Percentiles rank a stretch among this genome's conserved stretches.
Evolutionary conservation across 2,888 invertebrate species (phyloP).

Genomic region (Magallana nippona): DNA sequence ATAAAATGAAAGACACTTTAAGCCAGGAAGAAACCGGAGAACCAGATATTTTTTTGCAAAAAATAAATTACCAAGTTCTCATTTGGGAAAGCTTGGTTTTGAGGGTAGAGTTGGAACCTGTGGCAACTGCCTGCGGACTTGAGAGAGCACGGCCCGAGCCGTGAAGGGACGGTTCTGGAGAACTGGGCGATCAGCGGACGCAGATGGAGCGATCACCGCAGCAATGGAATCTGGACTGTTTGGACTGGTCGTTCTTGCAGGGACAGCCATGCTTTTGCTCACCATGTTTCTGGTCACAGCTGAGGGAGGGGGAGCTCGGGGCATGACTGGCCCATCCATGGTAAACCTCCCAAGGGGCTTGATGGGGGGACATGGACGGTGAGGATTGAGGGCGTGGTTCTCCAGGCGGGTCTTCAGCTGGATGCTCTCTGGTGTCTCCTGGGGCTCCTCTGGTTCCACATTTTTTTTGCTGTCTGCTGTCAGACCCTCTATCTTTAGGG

Average conservation of each 20-base stretch:
- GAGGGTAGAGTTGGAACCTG: slow-evolving; percentile 67
- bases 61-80: not conserved
- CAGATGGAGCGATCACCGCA: slow-evolving; percentile 53
- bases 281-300: slow-evolving; percentile 28
- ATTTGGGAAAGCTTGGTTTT: slow-evolving; percentile 59
- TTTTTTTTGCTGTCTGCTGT: not conserved
- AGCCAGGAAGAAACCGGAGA: not conserved
- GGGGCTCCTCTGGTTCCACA: slow-evolving; percentile 37
- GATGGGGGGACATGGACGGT: slow-evolving; percentile 36
- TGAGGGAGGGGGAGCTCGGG: slow-evolving; percentile 32
- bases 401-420: not conserved
- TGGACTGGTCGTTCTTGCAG: not conserved
- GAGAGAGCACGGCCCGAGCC: slow-evolving; percentile 58
- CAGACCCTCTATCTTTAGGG: slow-evolving; percentile 4
- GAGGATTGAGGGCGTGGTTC: slow-evolving; percentile 21
- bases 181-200: slow-evolving; percentile 22
- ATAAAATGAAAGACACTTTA: slow-evolving; percentile 19
- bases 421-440: slow-evolving; percentile 12
- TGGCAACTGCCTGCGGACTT: slow-evolving; percentile 66
- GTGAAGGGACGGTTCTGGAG: slow-evolving; percentile 62
- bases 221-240: not conserved
- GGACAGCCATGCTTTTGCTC: slow-evolving; percentile 29
- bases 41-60: not conserved
- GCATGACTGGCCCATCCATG: not conserved
- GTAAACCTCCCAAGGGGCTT: slow-evolving; percentile 34